These are phyloP conservation scores for Trichopria drosophilae DNA, from an alignment of 2,888 invertebrate genomes.

Conservation along the genomic window DNA sequence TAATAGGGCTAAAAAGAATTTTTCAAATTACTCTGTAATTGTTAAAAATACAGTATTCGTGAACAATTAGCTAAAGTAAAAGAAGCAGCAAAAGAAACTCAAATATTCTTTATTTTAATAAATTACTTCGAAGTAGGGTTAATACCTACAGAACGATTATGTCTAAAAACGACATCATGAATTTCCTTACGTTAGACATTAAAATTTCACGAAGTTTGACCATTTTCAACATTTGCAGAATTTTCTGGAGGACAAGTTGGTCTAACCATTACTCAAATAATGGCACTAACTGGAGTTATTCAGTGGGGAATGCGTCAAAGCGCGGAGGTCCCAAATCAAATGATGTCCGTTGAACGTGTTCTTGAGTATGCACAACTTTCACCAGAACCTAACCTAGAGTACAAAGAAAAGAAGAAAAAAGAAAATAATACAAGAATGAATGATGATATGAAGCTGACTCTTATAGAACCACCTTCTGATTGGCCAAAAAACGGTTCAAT, in stretches of 20 bases:
- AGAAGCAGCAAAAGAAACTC: too few relatives aligned
- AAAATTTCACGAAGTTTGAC: not conserved
- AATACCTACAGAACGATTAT: too few relatives aligned
- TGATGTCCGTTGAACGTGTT: slow-evolving; percentile 82
- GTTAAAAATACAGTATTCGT: too few relatives aligned
- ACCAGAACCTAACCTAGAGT: slow-evolving; percentile 58
- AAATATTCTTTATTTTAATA: too few relatives aligned
- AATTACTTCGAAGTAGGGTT: too few relatives aligned
- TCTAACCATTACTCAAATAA: slow-evolving; percentile 58
- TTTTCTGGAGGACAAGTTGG: slow-evolving; percentile 54
- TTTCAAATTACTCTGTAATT: too few relatives aligned
- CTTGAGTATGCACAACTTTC: slow-evolving; percentile 75
- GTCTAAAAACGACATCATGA: too few relatives aligned
- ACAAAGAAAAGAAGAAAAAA: slow-evolving; percentile 31
- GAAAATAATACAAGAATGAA: slow-evolving; percentile 12
- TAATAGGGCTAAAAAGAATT: too few relatives aligned
- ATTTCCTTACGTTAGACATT: slow-evolving; percentile 4
- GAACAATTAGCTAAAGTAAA: too few relatives aligned
- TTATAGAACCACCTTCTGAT: slow-evolving; percentile 35
- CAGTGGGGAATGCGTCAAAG: slow-evolving; percentile 83
- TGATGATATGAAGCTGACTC: slow-evolving; percentile 3
- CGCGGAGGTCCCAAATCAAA: slow-evolving; percentile 77
- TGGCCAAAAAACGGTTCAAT: slow-evolving; percentile 53
- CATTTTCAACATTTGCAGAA: slow-evolving; percentile 6
- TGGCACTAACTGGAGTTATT: slow-evolving; percentile 60